These are phyloP conservation scores for Toxotes lorentzi DNA, from an alignment of 2,797 vertebrate species.

Conservation along the genomic window DNA sequence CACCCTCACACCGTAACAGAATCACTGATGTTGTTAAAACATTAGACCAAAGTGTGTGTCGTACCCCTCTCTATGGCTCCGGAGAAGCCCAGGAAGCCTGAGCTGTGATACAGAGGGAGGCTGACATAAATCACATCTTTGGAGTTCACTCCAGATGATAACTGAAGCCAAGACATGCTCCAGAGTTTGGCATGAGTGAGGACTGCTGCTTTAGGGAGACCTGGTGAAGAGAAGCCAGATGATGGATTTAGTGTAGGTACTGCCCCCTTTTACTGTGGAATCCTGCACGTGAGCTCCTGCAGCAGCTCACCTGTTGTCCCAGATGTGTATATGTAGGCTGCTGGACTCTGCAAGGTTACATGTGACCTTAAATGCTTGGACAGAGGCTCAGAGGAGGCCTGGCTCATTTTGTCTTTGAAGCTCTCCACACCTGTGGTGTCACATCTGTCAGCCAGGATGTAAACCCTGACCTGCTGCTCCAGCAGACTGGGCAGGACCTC, in stretches of 20 bases:
- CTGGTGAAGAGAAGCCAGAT: conserved; percentile 67
- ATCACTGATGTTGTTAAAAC: too few species aligned
- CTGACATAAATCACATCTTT: conserved; percentile 84
- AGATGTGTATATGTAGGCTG: conserved; percentile 91
- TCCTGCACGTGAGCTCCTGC: background rate
- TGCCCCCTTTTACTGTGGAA: background rate
- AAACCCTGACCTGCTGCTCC: conserved; percentile 82
- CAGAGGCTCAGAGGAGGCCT: conserved; percentile 81
- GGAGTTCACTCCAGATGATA: conserved; percentile 35
- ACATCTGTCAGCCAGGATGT: conserved; percentile 79
- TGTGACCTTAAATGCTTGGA: conserved; percentile 81
- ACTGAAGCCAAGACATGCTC: conserved; percentile 29
- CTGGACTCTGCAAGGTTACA: conserved; percentile 77
- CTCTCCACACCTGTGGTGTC: conserved; percentile 73
- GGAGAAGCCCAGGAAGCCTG: conserved; percentile 80
- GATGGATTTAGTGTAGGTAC: background rate
- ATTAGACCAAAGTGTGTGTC: too few species aligned
- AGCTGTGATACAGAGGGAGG: conserved; percentile 88
- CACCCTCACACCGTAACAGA: too few species aligned
- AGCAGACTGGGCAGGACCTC: conserved; percentile 86
- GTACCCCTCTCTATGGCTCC: conserved; percentile 81
- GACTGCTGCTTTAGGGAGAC: conserved; percentile 88
- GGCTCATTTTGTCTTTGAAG: conserved; percentile 84
- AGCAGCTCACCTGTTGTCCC: conserved; percentile 90
- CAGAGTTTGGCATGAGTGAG: conserved; percentile 81